These are phyloP conservation scores for Andrena cerasifolii DNA, from an alignment of 1,140 invertebrate genomes.

Conservation along the genomic window DNA sequence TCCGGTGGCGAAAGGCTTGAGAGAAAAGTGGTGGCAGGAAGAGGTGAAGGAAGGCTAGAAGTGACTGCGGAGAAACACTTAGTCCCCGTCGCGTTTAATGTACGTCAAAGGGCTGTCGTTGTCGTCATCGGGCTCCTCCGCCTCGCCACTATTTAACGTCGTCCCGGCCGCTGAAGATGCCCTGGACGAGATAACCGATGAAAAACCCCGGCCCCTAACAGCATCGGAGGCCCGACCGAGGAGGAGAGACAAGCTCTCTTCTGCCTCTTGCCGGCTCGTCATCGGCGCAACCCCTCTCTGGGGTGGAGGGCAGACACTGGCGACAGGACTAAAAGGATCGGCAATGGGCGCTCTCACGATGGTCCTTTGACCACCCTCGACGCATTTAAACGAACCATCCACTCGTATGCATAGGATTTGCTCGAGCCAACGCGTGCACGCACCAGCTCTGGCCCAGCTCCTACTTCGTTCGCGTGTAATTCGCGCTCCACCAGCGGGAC, in stretches of 20 bases:
- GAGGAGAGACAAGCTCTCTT: background rate
- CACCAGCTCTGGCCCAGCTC: background rate
- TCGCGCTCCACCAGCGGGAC: no score
- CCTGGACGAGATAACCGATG: slow-evolving; percentile 68
- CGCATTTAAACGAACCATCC: slow-evolving; percentile 13
- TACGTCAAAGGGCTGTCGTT: slow-evolving; percentile 71
- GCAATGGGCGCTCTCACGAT: background rate
- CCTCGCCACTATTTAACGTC: slow-evolving; percentile 65
- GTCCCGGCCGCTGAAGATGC: slow-evolving; percentile 58
- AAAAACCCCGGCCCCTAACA: slow-evolving; percentile 59
- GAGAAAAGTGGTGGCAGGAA: slow-evolving; percentile 48
- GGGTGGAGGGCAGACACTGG: slow-evolving; percentile 21
- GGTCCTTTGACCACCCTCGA: slow-evolving; percentile 20
- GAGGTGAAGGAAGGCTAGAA: slow-evolving; percentile 55
- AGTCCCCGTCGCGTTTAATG: slow-evolving; percentile 72
- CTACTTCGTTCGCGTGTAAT: no score
- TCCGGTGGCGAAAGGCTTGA: slow-evolving; percentile 48
- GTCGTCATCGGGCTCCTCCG: slow-evolving; percentile 51
- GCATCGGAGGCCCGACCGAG: background rate
- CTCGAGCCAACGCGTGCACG: background rate
- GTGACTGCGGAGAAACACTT: slow-evolving; percentile 68
- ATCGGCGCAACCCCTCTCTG: background rate
- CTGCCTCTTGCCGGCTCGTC: no score
- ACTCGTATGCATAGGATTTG: background rate
- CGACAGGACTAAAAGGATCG: slow-evolving; percentile 38